phyloP scores from a whole-genome alignment of 92 coral and sea anemone genomes.

The Micromussa lordhowensis region DNA sequence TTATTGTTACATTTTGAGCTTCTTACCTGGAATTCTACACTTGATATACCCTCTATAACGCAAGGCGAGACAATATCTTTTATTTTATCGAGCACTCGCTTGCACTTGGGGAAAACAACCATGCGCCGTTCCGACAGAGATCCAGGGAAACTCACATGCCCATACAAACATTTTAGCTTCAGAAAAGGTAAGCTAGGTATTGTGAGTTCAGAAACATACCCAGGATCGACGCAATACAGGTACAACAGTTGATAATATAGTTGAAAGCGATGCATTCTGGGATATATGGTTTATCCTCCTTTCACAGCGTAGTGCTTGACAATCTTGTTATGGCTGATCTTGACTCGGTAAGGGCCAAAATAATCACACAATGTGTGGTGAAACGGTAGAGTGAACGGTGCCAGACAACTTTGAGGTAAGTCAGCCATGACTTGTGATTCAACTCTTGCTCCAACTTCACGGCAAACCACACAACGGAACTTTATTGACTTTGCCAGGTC shows the following conservation, averaged over 20 bases:
- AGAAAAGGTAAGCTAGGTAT: neutral
- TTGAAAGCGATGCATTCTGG: too few species aligned
- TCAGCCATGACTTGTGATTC: too few species aligned
- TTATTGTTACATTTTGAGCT: too few species aligned
- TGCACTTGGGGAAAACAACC: neutral
- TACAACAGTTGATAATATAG: too few species aligned
- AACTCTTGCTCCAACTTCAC: too few species aligned
- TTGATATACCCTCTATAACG: neutral
- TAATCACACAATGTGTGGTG: constrained; percentile 67
- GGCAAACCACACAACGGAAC: constrained; percentile 34
- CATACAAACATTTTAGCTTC: neutral
- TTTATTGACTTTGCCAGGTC: constrained; percentile 54
- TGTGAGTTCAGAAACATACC: neutral
- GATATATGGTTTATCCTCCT: too few species aligned
- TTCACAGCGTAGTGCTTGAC: constrained; percentile 65
- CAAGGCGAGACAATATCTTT: neutral
- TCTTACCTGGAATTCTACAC: neutral
- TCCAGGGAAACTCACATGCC: neutral
- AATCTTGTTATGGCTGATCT: constrained; percentile 30
- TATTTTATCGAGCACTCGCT: neutral
- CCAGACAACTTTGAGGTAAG: too few species aligned
- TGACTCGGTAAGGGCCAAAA: constrained; percentile 61
- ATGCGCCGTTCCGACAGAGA: neutral
- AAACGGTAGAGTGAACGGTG: constrained; percentile 5
- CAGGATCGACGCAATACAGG: neutral